phyloP scores from a whole-genome alignment of 2,113 vertebrate species.

The Acanthochromis polyacanthus region DNA sequence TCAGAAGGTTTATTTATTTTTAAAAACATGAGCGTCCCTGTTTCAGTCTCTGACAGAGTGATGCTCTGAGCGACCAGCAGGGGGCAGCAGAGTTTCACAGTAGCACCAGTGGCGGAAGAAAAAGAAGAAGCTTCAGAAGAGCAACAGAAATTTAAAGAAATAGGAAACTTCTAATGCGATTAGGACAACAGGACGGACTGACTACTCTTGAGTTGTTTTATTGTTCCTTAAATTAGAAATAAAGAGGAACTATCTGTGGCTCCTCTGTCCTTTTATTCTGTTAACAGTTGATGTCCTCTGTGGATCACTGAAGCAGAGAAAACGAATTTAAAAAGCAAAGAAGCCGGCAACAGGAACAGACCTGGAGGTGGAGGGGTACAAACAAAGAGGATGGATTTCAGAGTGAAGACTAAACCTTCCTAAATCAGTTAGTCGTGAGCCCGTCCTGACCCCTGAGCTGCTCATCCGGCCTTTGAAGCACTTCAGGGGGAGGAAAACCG shows the following conservation, averaged over 20 bases:
- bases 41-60: not conserved
- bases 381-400: constrained; percentile 75
- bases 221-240: too few relatives aligned
- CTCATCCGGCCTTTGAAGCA: constrained; percentile 74
- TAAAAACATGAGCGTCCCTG: too few relatives aligned
- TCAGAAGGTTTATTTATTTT: too few relatives aligned
- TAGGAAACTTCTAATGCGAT: not conserved
- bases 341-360: constrained; percentile 25
- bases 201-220: too few relatives aligned
- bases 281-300: constrained; percentile 26
- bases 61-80: constrained; percentile 36
- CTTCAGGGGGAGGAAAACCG: constrained; percentile 56
- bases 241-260: too few relatives aligned
- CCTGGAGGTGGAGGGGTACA: constrained; percentile 5
- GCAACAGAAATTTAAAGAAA: not conserved
- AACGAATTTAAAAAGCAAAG: constrained; percentile 28
- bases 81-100: constrained; percentile 41
- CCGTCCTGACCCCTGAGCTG: constrained; percentile 59
- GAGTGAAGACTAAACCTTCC: constrained; percentile 59
- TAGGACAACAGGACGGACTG: not conserved
- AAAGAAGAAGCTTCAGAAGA: not conserved
- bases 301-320: constrained; percentile 52
- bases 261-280: too few relatives aligned
- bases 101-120: not conserved
- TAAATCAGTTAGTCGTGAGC: constrained; percentile 73